Evolutionary conservation across 2,797 vertebrate genomes (phyloP).

Genomic region (Pelobates cultripes): DNA sequence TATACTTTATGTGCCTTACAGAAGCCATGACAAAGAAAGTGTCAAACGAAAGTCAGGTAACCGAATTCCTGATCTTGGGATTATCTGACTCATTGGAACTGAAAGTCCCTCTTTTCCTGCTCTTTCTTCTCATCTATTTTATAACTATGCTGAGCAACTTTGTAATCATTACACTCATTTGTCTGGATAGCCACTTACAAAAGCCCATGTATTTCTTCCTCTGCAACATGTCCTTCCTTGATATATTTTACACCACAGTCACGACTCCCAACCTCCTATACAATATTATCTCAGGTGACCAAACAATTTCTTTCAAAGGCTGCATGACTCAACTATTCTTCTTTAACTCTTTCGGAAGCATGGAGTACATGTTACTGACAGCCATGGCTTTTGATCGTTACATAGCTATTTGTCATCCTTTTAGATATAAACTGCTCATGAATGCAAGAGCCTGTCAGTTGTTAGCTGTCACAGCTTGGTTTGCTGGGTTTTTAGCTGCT

Average conservation of each 20-base stretch:
- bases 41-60: not conserved
- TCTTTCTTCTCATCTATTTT: conserved; percentile 59
- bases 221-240: conserved; percentile 63
- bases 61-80: conserved; percentile 61
- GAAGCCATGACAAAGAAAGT: not conserved
- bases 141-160: conserved; percentile 60
- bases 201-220: conserved; percentile 68
- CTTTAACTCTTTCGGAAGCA: conserved; percentile 47
- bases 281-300: conserved; percentile 57
- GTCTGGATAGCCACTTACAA: conserved; percentile 56
- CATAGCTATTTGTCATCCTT: conserved; percentile 31
- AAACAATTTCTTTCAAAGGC: conserved; percentile 59
- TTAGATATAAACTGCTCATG: conserved; percentile 18
- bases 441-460: not conserved
- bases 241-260: conserved; percentile 65
- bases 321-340: conserved; percentile 66
- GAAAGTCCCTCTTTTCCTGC: conserved; percentile 48
- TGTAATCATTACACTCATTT: conserved; percentile 59
- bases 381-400: conserved; percentile 48
- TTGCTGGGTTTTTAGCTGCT: not conserved
- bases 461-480: conserved; percentile 15
- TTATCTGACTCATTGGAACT: conserved; percentile 52
- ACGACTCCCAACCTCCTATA: conserved; percentile 62
- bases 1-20: not conserved
- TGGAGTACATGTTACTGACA: conserved; percentile 36